Base-by-base conservation (phyloP, 2,888 invertebrate species). In the Papilio elwesi region DNA sequence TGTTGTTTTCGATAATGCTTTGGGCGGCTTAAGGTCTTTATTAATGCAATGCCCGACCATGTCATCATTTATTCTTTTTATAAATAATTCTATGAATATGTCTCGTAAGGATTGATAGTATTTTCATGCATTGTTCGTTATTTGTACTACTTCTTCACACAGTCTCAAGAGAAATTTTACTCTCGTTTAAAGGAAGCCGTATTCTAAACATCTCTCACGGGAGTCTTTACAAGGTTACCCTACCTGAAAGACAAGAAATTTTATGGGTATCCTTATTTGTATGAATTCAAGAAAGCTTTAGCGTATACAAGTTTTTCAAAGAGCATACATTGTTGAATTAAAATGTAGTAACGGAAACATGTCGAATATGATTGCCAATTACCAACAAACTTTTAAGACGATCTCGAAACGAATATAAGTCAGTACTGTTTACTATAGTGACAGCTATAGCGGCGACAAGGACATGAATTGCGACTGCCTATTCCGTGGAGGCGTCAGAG, bases 1-100 rank as follows among this genome's bases (percentile, higher is more conserved):
- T n/a, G n/a, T n/a, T n/a, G 91, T 91, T 91, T 89, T 90, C 91
- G 91, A 92, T 92, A 92, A 91, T 87, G 84, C 85, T 86, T 85
- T 87, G 86, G 89, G 86, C 89, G 89, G 86, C 81, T 83, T 85
- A 88, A 88, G 85, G 88, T 87, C 85, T 87, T 93, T 92, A 92
- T 93, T 88, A 91, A 93, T 92, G 91, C 91, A 89, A 89, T 91
- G 86, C 85, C 86, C 84, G 80, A 85, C 83, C 86, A 87, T 84
- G 87, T 85, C 82, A 87, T 90, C 90, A 91, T 92, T 92, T 92
- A 92, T 86, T 83, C 79, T 83, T 84, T 87, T 89, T 90, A 91
- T 92, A 92, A 92, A 92, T 93, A 92, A 92, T 90, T 48, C 13
- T 48, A 49, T 43, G n/a, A 26, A 57, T 26, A 91, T 91, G 90